These are phyloP conservation scores for Drosophila lacertosa DNA, from an alignment of 1,140 invertebrate species.

Conservation along the genomic window DNA sequence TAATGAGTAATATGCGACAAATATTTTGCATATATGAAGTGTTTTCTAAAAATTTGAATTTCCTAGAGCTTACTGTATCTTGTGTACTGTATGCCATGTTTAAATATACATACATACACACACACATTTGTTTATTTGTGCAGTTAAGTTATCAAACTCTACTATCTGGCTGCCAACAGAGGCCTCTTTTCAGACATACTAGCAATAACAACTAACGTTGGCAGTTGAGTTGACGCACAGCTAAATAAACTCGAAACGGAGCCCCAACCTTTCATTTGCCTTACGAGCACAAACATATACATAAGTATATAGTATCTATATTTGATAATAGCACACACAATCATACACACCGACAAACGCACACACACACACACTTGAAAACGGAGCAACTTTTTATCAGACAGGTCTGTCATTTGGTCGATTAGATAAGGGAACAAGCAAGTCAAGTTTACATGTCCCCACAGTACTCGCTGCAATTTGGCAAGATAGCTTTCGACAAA, in stretches of 20 bases:
- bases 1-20: too few species aligned
- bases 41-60: not conserved
- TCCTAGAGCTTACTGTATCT: not conserved
- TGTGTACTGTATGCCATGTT: not conserved
- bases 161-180: slow-evolving; percentile 58
- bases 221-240: slow-evolving; percentile 51
- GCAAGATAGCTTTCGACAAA: not conserved
- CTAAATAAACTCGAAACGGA: slow-evolving; percentile 65
- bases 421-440: slow-evolving; percentile 65
- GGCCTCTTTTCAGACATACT: slow-evolving; percentile 41
- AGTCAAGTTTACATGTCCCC: slow-evolving; percentile 24
- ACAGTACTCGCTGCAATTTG: slow-evolving; percentile 2
- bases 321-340: slow-evolving; percentile 35
- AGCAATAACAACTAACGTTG: slow-evolving; percentile 24
- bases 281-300: slow-evolving; percentile 7
- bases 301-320: slow-evolving; percentile 35
- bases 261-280: slow-evolving; percentile 49
- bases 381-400: slow-evolving; percentile 37
- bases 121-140: slow-evolving; percentile 23
- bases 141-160: slow-evolving; percentile 56
- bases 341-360: too few species aligned
- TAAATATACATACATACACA: slow-evolving; percentile 11
- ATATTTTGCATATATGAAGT: too few species aligned
- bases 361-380: not conserved
- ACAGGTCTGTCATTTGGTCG: slow-evolving; percentile 42